Conservation (phyloP, 1,140 invertebrate species). For the Diorhabda elongata region DNA sequence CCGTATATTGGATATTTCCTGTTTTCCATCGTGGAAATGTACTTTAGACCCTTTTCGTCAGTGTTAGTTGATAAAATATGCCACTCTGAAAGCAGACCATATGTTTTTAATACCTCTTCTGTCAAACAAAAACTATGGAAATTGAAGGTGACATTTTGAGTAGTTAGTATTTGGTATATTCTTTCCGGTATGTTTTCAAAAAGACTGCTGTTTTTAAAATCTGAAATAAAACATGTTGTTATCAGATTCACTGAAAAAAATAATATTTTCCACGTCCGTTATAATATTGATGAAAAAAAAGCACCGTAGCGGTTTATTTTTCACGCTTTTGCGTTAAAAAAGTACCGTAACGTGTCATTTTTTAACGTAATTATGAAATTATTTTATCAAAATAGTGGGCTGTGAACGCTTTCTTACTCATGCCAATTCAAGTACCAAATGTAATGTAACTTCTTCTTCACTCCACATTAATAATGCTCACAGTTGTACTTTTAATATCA, state of each 20-base stretch:
- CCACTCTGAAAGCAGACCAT: constrained; percentile 60
- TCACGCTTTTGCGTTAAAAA: no score
- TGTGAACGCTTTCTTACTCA: no score
- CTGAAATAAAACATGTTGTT: constrained; percentile 21
- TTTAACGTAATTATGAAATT: no score
- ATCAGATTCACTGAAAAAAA: not conserved
- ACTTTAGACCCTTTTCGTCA: constrained; percentile 62
- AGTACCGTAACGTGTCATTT: no score
- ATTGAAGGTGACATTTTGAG: constrained; percentile 68
- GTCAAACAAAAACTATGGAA: constrained; percentile 73
- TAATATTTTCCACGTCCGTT: no score
- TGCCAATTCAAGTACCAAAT: no score
- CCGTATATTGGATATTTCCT: constrained; percentile 76
- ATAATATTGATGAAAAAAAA: no score
- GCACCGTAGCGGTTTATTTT: no score
- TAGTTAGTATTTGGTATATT: constrained; percentile 55
- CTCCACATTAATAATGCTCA: no score
- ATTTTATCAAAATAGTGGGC: no score
- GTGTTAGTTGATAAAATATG: constrained; percentile 65
- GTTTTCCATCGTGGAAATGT: constrained; percentile 66
- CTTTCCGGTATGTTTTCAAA: constrained; percentile 54
- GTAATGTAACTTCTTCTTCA: no score
- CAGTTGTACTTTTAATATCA: no score
- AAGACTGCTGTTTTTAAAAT: constrained; percentile 45
- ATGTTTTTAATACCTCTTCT: constrained; percentile 54